Base-by-base conservation (phyloP, 2,888 invertebrate species). In the Tholera decimalis region DNA sequence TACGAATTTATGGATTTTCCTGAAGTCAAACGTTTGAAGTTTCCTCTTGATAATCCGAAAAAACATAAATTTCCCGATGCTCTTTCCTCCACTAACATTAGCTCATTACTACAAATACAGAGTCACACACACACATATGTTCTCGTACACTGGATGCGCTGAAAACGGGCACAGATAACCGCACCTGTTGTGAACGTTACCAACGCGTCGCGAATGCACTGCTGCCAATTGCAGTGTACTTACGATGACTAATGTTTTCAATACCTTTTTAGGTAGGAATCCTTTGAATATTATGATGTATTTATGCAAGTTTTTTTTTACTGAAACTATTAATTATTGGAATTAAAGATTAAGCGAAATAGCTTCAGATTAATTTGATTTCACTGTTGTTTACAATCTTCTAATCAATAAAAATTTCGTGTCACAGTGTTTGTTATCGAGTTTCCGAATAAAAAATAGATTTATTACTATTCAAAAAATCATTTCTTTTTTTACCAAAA, bases 111-210 rank as follows among this genome's bases (percentile, higher is more conserved):
- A 49, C n/a, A 20, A 15, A 61, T 33, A 9, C 35, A 35, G 35
- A 15, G 9, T 6, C 28, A 37, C 18, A 41, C 33, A 70, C 44
- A 50, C 9, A 22, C n/a, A 57, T 11, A 49, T 5, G 9, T 11
- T 7, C 4, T 37, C 33, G 13, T 55, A 37, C 7, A 46, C 28
- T 68, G 35, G 22, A 22, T 18, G 33, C 26, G 26, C 35, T 76
- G 57, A 69, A 68, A 73, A 41, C 49, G 33, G 49, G n/a, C 9
- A 41, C 55, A 71, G 72, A 59, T 59, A 71, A 39, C 37, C 8
- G 33, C 73, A 77, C 73, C 72, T 71, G 77, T 59, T 55, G 41
- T 28, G 47, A 51, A 49, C 54, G 28, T 56, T 51, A 50, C 30
- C 46, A 60, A 58, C 47, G 37, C 43, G 58, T 53, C 43, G 77